Conservation (phyloP, 1,140 invertebrate species). For the Protaetia brevitarsis region DNA sequence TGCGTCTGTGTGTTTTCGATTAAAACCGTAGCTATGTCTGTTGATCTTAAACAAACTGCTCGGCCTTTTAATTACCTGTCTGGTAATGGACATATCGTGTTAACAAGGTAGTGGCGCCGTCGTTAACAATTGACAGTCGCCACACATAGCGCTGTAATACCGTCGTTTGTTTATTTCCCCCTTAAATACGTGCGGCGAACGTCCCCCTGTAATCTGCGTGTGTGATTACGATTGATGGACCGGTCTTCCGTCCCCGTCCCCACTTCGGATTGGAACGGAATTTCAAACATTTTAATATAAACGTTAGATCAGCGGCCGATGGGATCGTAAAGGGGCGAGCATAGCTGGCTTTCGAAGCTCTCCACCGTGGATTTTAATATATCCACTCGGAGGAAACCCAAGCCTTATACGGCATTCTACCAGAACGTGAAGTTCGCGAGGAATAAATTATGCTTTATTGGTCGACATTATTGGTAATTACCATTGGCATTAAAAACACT, state of each 20-base stretch:
- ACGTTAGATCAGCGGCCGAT: slow-evolving; percentile 7
- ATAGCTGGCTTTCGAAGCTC: too few relatives aligned
- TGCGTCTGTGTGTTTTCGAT: slow-evolving; percentile 34
- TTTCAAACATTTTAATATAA: slow-evolving; percentile 19
- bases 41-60: slow-evolving; percentile 46
- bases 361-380: too few relatives aligned
- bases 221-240: slow-evolving; percentile 17
- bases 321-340: too few relatives aligned
- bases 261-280: slow-evolving; percentile 6
- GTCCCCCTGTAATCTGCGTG: not conserved
- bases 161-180: slow-evolving; percentile 18
- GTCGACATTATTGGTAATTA: not conserved
- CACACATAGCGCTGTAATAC: slow-evolving; percentile 39
- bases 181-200: not conserved
- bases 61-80: slow-evolving; percentile 48
- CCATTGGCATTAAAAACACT: not conserved
- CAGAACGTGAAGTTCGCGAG: not conserved
- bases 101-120: slow-evolving; percentile 45
- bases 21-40: slow-evolving; percentile 47
- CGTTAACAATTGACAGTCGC: slow-evolving; percentile 44
- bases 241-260: not conserved
- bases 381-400: too few relatives aligned
- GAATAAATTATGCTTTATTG: slow-evolving; percentile 14
- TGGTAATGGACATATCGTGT: slow-evolving; percentile 49
- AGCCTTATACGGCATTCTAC: not conserved